Percentiles rank a stretch among this genome's conserved stretches.
These are phyloP conservation scores for Callyntrura guangdongensis DNA, from an alignment of 2,888 invertebrate species.

Conservation along the genomic window DNA sequence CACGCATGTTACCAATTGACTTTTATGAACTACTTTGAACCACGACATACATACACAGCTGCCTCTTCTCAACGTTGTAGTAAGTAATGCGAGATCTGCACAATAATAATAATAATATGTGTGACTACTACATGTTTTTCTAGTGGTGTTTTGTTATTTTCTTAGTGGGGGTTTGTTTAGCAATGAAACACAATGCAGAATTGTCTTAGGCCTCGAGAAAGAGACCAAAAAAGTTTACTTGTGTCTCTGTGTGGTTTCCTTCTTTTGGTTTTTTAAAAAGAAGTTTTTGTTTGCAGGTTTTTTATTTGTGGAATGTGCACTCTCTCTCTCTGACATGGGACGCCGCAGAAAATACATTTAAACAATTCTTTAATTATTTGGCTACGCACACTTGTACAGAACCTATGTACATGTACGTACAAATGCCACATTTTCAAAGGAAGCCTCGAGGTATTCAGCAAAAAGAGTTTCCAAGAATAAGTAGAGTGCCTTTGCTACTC, in stretches of 20 bases:
- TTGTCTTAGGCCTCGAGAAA: conserved; percentile 25
- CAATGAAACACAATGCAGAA: conserved; percentile 23
- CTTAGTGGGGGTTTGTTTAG: not conserved
- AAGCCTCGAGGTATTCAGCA: not conserved
- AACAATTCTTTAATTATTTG: not conserved
- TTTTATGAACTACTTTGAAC: conserved; percentile 62
- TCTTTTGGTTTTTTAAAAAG: conserved; percentile 12
- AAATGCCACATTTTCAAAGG: not conserved
- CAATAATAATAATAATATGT: not conserved
- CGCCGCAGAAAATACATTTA: not conserved
- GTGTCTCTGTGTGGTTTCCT: conserved; percentile 23
- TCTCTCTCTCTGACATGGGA: not conserved
- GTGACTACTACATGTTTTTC: not conserved
- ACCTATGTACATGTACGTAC: not conserved
- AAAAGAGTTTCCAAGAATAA: not conserved
- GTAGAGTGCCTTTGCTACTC: not conserved
- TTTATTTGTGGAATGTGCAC: not conserved
- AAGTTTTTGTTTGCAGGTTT: conserved; percentile 24
- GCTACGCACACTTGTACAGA: not conserved
- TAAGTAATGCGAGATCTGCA: not conserved
- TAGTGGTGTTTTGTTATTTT: not conserved
- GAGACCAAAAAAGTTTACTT: conserved; percentile 4
- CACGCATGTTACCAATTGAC: conserved; percentile 69
- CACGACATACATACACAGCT: conserved; percentile 33
- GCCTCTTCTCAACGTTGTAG: not conserved